These are phyloP conservation scores for Cydia amplana DNA, from an alignment of 1,140 invertebrate genomes.

Conservation along the genomic window DNA sequence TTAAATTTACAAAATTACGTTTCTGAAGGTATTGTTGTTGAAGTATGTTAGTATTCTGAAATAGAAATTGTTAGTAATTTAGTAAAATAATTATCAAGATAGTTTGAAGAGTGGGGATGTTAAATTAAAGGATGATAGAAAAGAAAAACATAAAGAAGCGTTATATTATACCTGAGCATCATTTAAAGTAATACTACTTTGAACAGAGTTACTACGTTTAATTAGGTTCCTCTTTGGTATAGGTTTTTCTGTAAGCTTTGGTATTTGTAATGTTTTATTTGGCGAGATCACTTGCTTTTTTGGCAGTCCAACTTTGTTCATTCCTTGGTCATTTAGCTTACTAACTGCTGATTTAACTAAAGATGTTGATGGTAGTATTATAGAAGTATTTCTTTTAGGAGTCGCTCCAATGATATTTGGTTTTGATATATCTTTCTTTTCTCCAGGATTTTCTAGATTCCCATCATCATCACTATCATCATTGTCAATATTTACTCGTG, in stretches of 20 bases:
- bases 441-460: constrained; percentile 39
- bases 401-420: constrained; percentile 73
- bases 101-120: constrained; percentile 30
- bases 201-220: constrained; percentile 70
- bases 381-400: constrained; percentile 59
- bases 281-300: constrained; percentile 62
- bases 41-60: constrained; percentile 80
- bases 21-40: constrained; percentile 79
- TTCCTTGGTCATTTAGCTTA: constrained; percentile 66
- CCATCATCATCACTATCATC: constrained; percentile 45
- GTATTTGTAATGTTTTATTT: constrained; percentile 74
- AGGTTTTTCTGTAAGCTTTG: constrained; percentile 70
- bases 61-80: constrained; percentile 62
- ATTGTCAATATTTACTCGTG: constrained; percentile 38
- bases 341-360: constrained; percentile 68
- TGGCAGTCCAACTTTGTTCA: constrained; percentile 58
- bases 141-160: constrained; percentile 62
- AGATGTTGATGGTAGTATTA: constrained; percentile 64
- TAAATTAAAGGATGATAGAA: constrained; percentile 48
- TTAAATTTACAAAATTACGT: constrained; percentile 73
- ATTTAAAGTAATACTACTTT: constrained; percentile 57
- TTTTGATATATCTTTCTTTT: constrained; percentile 50
- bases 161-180: constrained; percentile 75
- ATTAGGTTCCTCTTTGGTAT: constrained; percentile 69
- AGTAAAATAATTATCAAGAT: constrained; percentile 48